Evolutionary conservation across 2,888 invertebrate genomes (phyloP), one percentile per base, ranked within the genome.

Genomic region (Nycteola revayana): DNA sequence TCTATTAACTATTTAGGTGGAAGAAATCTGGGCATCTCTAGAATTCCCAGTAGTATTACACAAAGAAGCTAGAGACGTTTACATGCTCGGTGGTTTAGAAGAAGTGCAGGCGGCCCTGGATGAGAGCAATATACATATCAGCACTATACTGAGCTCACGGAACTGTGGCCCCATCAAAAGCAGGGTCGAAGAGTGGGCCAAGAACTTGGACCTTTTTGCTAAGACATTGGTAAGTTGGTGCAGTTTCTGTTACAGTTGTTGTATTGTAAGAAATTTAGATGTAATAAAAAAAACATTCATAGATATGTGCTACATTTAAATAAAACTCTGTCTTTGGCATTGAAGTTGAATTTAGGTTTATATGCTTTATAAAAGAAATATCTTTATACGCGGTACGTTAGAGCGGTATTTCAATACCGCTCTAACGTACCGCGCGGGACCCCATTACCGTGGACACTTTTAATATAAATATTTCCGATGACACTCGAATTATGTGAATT

Each of bases 141-240:
- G 94, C 53, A 97, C 97, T 0, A 96, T 98, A 28, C 92, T 94
- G 0, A 96, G 96, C 59, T 97, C 97, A 0, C 90, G 95, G 28
- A 94, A 94, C 75, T 95, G 96, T 7, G 96, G 94, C 0, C 96
- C 96, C 0, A 96, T 98, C 38, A 95, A 93, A 65, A 72, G 91
- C 9, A 86, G 94, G 31, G 96, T 97, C 0, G 95, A 96, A 25
- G 95, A 96, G 44, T 97, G 97, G 97, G 86, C 90, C 0, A 90
- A 84, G 41, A 91, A 93, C 42, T 80, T 96, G 47, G 95, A 96
- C 7, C 79, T 95, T n/a, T 96, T 97, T 68, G 83, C 93, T 1
- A 92, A 90, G 57, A 96, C 96, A n/a, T 74, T 97, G 84, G 96
- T 95, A 78, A 72, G 3, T 14, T 14, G 5, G n/a, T n/a, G n/a